Base-by-base conservation (phyloP, 1,140 invertebrate genomes). In the Drosophila trapezifrons region DNA sequence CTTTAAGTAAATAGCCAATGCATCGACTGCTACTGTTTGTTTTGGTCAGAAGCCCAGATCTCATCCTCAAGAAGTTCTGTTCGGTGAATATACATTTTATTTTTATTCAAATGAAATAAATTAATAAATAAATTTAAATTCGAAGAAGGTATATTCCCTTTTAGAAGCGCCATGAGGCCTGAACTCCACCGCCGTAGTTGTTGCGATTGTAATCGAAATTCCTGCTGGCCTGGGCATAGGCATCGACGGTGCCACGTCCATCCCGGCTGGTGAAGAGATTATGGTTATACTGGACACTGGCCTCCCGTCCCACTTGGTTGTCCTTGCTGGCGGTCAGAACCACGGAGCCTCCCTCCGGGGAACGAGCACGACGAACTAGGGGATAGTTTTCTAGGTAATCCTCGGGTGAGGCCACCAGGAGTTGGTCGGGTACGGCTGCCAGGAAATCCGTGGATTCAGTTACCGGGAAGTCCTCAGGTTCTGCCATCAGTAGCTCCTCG, bases 121-220 rank as follows among this genome's bases (percentile, higher is more conserved):
- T 27, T 64, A 67, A 67, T 64, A 67, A 45, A 57, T 25, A 2
- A 8, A 17, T 25, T 49, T 3, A 12, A 12, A n/a, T 17, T n/a
- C 25, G 0, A 18, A 2, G 0, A 20, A 32, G 27, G n/a, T n/a
- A 32, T 15, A 13, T 32, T 55, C 27, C 18, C 20, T 12, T 12
- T 74, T 77, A 90, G 51, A 90, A 90, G 15, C 51, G 52, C 65
- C 76, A 86, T 6, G n/a, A 29, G 22, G 66, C 86, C 38, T 70
- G 76, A 3, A 82, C 15, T 10, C 86, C 86, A 2, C 70, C 78
- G n/a, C 69, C 74, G 25, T 60, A 78, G 64, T 80, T 18, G 40
- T 90, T 90, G 18, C 77, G 86, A 51, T 90, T 90, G 5, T 46
- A 15, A 46, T 90, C 82, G 10, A 90, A 78, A 25, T 90, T 87